Evolutionary conservation across 2,113 vertebrate genomes (phyloP).

Genomic region (Daubentonia madagascariensis): DNA sequence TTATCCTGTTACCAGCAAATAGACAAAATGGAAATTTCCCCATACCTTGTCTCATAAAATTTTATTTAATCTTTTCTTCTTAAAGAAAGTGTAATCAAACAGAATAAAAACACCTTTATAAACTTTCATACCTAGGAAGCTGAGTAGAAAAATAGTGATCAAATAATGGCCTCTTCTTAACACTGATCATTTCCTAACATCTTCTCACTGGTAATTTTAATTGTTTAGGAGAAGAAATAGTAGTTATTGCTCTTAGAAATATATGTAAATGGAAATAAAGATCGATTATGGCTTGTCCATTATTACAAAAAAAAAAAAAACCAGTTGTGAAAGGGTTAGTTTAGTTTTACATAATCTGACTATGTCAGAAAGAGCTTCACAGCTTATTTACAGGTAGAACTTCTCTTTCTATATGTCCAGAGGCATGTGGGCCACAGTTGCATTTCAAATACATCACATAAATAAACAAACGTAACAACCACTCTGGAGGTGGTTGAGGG

Average conservation of each 20-base stretch:
- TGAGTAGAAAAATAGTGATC: background rate
- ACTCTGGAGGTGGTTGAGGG: background rate
- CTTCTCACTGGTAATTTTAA: background rate
- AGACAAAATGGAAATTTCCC: background rate
- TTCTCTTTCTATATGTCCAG: background rate
- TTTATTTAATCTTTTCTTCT: background rate
- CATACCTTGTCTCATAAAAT: background rate
- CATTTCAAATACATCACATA: background rate
- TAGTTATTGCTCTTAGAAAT: background rate
- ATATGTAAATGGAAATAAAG: background rate
- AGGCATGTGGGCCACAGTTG: background rate
- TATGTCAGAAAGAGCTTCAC: too few relatives aligned
- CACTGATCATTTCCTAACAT: background rate
- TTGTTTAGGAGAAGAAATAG: background rate
- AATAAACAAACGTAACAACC: background rate
- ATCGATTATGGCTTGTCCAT: background rate
- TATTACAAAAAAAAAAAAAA: background rate
- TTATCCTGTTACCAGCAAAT: background rate
- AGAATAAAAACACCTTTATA: background rate
- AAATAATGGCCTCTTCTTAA: background rate
- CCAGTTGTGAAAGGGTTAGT: background rate
- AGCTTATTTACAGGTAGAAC: background rate
- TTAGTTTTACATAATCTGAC: background rate
- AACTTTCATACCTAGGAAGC: background rate
- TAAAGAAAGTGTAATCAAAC: background rate